These are phyloP conservation scores for Heteronetta atricapilla DNA, from an alignment of 2,113 vertebrate species.

Conservation along the genomic window DNA sequence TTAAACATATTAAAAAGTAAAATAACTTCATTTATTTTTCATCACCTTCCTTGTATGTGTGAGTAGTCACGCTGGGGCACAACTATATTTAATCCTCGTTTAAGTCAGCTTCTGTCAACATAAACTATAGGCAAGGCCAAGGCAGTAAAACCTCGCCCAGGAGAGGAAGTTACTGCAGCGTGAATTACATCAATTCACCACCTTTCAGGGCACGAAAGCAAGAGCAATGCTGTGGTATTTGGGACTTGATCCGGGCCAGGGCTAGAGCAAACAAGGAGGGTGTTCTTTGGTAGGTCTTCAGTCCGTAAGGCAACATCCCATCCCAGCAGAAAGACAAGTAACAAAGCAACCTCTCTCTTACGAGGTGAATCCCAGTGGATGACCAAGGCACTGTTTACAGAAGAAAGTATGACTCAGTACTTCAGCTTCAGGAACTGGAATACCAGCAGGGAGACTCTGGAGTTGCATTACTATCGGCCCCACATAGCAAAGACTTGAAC, in stretches of 20 bases:
- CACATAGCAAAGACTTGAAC: not conserved
- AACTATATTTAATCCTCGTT: conserved; percentile 31
- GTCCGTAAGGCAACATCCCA: not conserved
- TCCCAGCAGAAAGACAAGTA: not conserved
- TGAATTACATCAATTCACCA: not conserved
- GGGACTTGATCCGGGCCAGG: not conserved
- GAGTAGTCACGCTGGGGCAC: conserved; percentile 3
- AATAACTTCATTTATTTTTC: conserved; percentile 43
- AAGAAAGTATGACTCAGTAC: not conserved
- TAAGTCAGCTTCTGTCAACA: conserved; percentile 28
- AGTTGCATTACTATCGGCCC: not conserved
- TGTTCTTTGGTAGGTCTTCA: not conserved
- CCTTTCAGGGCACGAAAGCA: not conserved
- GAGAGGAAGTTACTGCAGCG: accelerated
- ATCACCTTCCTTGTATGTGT: conserved; percentile 11
- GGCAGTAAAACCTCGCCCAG: not conserved
- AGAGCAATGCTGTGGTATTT: not conserved
- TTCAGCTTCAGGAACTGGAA: not conserved
- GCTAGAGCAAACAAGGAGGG: not conserved
- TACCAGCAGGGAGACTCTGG: not conserved
- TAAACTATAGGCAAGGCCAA: not conserved
- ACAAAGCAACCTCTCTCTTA: not conserved
- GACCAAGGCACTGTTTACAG: not conserved
- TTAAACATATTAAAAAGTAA: not conserved
- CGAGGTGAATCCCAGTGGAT: not conserved